Base-by-base conservation (phyloP, 2,888 invertebrate genomes). In the Netelia virgata region DNA sequence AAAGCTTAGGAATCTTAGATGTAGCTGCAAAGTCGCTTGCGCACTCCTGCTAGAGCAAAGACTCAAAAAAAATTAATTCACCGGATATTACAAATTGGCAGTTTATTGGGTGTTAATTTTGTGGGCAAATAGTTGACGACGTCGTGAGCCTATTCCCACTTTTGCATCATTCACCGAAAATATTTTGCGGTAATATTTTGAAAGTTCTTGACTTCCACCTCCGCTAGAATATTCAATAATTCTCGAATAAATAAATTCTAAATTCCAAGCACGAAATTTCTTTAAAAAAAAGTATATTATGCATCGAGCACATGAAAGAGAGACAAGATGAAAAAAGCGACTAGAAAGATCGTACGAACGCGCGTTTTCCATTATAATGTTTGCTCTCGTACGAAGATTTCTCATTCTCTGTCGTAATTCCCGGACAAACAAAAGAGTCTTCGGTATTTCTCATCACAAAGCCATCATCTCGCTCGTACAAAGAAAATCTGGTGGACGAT, bases 381-480 rank as follows among this genome's bases (percentile, higher is more conserved):
- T 70, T 70, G 43, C 53, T 69, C 66, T 66, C 63, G 64, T 16
- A 10, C 14, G 16, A 64, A 64, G 79, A 78, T 20, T 18, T 20
- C 57, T 57, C 18, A 18, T 18, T 64, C 72, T 43, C 61, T 63
- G 70, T 84, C 76, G 74, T 84, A 84, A 84, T 76, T 69, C 73
- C 68, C 68, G 80, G 59, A 72, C 61, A 80, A 84, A 84, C 83
- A 84, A 78, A 57, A 3, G 36, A 72, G 59, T 68, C 50, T 20
- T 50, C 28, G 11, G 23, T 53, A 43, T 73, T 36, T 47, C 53
- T 72, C 43, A 64, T 41, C 10, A 5, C 20, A 3, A 1, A 28
- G 16, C 28, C 53, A 16, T 47, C 63, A 50, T 64, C 36, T 10
- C 14, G 28, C 28, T 28, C 28, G 28, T 3, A 28, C 28, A 28